Evolutionary conservation across 2,113 vertebrate species (phyloP).

Genomic region (Hymenochirus boettgeri): DNA sequence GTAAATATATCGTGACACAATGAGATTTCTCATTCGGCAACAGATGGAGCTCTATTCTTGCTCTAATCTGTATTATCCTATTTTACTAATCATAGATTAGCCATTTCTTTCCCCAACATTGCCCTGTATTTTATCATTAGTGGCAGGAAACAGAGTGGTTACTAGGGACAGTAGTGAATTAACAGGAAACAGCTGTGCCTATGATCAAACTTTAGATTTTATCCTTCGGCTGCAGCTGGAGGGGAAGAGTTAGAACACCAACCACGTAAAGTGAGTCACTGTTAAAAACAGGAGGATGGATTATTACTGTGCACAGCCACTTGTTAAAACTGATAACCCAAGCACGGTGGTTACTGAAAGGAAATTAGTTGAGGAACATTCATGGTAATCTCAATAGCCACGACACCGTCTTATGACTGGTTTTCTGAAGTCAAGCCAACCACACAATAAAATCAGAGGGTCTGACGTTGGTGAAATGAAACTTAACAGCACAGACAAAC

Average conservation of each 20-base stretch:
- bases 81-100: not conserved
- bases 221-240: constrained; percentile 1
- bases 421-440: not conserved
- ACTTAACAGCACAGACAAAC: too few species aligned
- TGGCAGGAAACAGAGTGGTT: not conserved
- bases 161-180: not conserved
- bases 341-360: not conserved
- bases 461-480: too few species aligned
- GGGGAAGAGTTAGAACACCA: constrained; percentile 10
- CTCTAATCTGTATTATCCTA: too few species aligned
- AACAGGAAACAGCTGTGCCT: constrained; percentile 1
- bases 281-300: not conserved
- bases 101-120: not conserved
- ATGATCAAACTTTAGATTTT: not conserved
- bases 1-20: too few species aligned
- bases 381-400: too few species aligned
- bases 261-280: not conserved
- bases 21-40: too few species aligned
- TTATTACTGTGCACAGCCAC: not conserved
- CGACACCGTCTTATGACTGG: not conserved
- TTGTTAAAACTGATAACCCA: not conserved
- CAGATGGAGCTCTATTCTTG: too few species aligned
- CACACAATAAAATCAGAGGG: not conserved
- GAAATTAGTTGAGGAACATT: not conserved
- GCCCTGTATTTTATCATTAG: not conserved